Evolutionary conservation across 2,797 vertebrate species (phyloP), one percentile per base, ranked within the genome.

Genomic region (Thripadectes ignobilis): DNA sequence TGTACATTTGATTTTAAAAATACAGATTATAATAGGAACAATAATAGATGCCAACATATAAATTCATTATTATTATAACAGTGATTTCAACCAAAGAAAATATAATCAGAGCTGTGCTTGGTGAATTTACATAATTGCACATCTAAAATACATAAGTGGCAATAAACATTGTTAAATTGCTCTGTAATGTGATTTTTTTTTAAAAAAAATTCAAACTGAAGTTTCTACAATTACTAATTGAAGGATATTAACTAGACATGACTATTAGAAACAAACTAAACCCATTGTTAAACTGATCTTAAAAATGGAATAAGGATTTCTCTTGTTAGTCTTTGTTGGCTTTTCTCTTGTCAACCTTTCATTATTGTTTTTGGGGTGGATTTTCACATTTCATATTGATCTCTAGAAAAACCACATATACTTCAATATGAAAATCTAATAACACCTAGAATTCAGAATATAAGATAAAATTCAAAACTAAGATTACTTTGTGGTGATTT

Each of bases 161-260:
- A 89, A 82, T 71, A 58, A 62, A 34, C 24, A 59, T 22, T 93
- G 46, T 81, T 88, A 94, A 95, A 92, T 93, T 73, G 51, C 34
- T 68, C 83, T 61, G n/a, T 88, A 73, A 88, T 95, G 79, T 19
- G 6, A 36, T 49, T 92, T 67, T 49, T 92, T 67, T 9, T 6
- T 8, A 39, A 19, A 45, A 2, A 32, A 75, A 69, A 58, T 46
- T 93, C 34, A 48, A 54, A 18, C n/a, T 57, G 23, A 74, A 83
- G 4, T 62, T 84, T 76, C 78, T 85, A 59, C 26, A 77, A 32
- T 86, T 82, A 52, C 57, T 88, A 67, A 39, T 77, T 91, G 39
- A 79, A 87, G 41, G 21, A 63, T 36, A 93, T 95, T 88, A 83
- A 45, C 17, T 57, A 91, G 21, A 5, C 13, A 39, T 74, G 38